These are phyloP conservation scores for Centruroides vittatus DNA, from an alignment of 1,140 invertebrate species.

Conservation along the genomic window DNA sequence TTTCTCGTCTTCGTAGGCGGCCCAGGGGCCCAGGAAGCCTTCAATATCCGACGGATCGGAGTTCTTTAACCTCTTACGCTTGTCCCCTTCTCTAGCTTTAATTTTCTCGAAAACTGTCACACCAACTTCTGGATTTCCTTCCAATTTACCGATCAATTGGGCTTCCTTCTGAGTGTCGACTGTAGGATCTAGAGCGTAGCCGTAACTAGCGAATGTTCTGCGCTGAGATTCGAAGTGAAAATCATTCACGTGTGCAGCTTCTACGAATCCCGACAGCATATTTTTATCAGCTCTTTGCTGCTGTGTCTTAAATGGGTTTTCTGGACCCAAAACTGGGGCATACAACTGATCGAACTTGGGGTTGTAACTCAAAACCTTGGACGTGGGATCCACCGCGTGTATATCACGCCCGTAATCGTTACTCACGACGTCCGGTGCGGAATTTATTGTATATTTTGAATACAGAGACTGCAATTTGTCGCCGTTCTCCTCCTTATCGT, in stretches of 20 bases:
- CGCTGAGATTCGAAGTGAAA: slow-evolving; percentile 98
- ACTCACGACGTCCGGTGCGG: slow-evolving; percentile 61
- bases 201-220: slow-evolving; percentile 56
- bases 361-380: slow-evolving; percentile 73
- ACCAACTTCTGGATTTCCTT: background rate
- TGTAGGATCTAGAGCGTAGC: slow-evolving; percentile 37
- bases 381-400: slow-evolving; percentile 49
- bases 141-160: background rate
- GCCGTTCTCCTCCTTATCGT: background rate
- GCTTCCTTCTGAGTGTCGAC: slow-evolving; percentile 11
- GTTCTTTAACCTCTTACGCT: slow-evolving; percentile 81
- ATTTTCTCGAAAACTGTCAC: slow-evolving; percentile 73
- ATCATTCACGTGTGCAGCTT: slow-evolving; percentile 85
- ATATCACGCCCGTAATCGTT: slow-evolving; percentile 22
- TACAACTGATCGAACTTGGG: slow-evolving; percentile 92
- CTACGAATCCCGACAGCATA: slow-evolving; percentile 85
- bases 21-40: slow-evolving; percentile 95
- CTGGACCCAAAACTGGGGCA: slow-evolving; percentile 77
- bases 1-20: slow-evolving; percentile 82
- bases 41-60: slow-evolving; percentile 80
- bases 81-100: slow-evolving; percentile 46
- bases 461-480: background rate
- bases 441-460: slow-evolving; percentile 31
- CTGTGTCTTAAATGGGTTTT: slow-evolving; percentile 78
- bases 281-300: slow-evolving; percentile 78